phyloP scores from a whole-genome alignment of 2,113 vertebrate species.

The Lophochroa leadbeateri region DNA sequence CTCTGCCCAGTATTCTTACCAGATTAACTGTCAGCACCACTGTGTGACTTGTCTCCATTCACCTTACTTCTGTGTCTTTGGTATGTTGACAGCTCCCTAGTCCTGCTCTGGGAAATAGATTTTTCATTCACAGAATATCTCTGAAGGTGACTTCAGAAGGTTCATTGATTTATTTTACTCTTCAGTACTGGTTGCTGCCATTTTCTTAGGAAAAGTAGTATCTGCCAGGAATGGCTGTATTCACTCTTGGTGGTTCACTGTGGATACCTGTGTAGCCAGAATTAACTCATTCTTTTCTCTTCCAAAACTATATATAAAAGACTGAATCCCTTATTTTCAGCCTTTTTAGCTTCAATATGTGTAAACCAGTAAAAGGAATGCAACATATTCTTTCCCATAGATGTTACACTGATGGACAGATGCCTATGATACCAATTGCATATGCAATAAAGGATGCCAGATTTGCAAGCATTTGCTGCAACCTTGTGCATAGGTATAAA shows the following conservation, averaged over 20 bases:
- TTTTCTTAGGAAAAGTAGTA: not conserved
- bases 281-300: not conserved
- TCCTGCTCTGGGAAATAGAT: not conserved
- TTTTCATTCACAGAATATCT: not conserved
- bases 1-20: not conserved
- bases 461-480: not conserved
- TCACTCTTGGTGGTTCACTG: not conserved
- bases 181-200: rapidly evolving
- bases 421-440: not conserved
- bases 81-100: not conserved
- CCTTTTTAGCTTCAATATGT: not conserved
- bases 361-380: not conserved
- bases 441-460: not conserved
- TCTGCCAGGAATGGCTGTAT: not conserved
- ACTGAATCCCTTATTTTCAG: not conserved
- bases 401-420: not conserved
- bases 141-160: not conserved
- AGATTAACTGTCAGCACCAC: not conserved
- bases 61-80: not conserved
- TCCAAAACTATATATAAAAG: not conserved
- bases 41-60: not conserved
- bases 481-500: not conserved
- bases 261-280: not conserved
- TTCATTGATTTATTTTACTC: not conserved
- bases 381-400: not conserved